Conservation (phyloP, 92 coral and sea anemone genomes). For the Zoanthus sansibaricus region DNA sequence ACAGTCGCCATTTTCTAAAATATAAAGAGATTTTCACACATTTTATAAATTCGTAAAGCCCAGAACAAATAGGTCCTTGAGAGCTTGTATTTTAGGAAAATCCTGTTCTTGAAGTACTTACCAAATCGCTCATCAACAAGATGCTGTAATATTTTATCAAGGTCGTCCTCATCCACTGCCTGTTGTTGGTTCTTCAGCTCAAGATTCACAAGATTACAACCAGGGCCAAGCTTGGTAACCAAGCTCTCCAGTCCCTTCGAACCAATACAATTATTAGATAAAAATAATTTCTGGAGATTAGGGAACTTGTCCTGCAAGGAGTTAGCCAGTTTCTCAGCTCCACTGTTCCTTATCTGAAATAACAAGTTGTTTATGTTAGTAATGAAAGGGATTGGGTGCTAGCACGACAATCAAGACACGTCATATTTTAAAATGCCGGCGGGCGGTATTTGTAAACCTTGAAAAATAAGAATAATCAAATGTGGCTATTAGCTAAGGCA, state of each 20-base stretch:
- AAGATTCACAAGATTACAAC: slow-evolving; percentile 42
- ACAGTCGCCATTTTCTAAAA: neutral
- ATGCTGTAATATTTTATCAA: slow-evolving; percentile 64
- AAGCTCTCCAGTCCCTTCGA: slow-evolving; percentile 61
- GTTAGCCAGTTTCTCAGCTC: slow-evolving; percentile 66
- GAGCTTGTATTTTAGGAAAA: too few species aligned
- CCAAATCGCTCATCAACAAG: slow-evolving; percentile 55
- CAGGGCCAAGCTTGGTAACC: slow-evolving; percentile 60
- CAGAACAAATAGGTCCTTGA: too few species aligned
- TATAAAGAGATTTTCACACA: too few species aligned
- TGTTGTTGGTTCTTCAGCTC: slow-evolving; percentile 68
- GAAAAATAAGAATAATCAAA: too few species aligned
- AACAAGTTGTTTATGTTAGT: too few species aligned
- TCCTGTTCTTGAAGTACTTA: neutral
- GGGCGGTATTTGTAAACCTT: too few species aligned
- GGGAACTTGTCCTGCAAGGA: slow-evolving; percentile 50
- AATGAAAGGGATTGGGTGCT: too few species aligned
- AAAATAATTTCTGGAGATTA: slow-evolving; percentile 49
- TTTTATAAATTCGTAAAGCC: too few species aligned
- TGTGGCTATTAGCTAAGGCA: too few species aligned
- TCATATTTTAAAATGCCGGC: too few species aligned
- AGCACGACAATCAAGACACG: too few species aligned
- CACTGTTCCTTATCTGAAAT: slow-evolving; percentile 63
- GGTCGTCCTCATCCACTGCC: slow-evolving; percentile 70
- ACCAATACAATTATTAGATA: slow-evolving; percentile 67